Conservation (phyloP, 2,888 invertebrate species). For the Limulus polyphemus region DNA sequence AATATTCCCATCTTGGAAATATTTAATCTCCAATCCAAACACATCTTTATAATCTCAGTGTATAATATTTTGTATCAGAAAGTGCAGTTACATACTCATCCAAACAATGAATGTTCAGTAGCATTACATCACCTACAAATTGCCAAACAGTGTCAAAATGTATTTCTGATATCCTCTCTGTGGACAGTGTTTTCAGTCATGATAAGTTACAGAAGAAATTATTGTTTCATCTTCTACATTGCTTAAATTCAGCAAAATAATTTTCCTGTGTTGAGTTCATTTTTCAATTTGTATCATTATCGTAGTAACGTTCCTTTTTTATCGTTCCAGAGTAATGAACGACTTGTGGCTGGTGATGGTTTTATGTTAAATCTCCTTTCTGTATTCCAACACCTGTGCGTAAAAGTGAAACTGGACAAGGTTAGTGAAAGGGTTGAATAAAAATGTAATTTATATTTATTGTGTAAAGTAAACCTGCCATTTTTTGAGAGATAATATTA, state of each 20-base stretch:
- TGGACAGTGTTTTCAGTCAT: too few species aligned
- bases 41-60: too few species aligned
- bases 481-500: neutral
- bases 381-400: constrained; percentile 75
- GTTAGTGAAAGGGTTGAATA: constrained; percentile 31
- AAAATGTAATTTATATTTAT: neutral
- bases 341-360: constrained; percentile 78
- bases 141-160: too few species aligned
- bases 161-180: too few species aligned
- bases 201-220: too few species aligned
- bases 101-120: too few species aligned
- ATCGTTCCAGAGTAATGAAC: constrained; percentile 55
- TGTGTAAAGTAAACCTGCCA: neutral
- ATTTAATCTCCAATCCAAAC: too few species aligned
- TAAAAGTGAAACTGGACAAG: constrained; percentile 75
- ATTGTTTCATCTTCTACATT: too few species aligned
- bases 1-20: too few species aligned
- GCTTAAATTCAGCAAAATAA: neutral
- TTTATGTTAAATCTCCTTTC: constrained; percentile 88
- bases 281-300: neutral
- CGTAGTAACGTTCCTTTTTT: neutral
- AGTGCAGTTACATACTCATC: too few species aligned
- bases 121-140: too few species aligned
- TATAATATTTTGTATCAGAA: too few species aligned
- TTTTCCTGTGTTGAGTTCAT: neutral